Evolutionary conservation across 2,888 invertebrate genomes (phyloP).

Genomic region (Eremobia ochroleuca): DNA sequence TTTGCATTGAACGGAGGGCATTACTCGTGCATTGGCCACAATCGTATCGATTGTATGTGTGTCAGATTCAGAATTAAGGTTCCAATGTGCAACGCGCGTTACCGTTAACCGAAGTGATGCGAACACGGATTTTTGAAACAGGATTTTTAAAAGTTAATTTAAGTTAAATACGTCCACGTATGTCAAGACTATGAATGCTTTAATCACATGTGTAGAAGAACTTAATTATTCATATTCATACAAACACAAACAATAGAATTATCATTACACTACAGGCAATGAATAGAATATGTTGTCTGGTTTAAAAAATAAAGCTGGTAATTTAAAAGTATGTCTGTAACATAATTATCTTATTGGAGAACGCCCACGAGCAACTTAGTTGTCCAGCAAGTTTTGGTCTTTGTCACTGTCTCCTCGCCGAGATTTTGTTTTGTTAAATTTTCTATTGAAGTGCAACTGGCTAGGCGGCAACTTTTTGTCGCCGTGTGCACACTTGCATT

Average conservation of each 20-base stretch:
- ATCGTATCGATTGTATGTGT: conserved; percentile 47
- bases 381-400: no score
- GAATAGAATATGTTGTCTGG: neutral
- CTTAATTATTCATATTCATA: neutral
- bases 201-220: neutral
- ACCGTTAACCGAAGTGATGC: conserved; percentile 19
- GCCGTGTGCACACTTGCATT: no score
- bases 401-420: no score
- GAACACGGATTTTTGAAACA: neutral
- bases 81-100: conserved; percentile 6
- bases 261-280: neutral
- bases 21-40: conserved; percentile 4
- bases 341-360: neutral
- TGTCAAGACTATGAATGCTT: neutral
- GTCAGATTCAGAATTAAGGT: conserved; percentile 47
- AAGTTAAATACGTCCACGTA: no score
- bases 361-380: no score
- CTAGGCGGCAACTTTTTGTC: no score
- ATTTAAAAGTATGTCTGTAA: neutral
- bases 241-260: neutral
- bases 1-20: conserved; percentile 2
- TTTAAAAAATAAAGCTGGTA: neutral
- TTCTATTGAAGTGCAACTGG: no score
- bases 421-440: no score
- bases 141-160: neutral